These are phyloP conservation scores for Tinamus major DNA, from an alignment of 2,797 vertebrate genomes.

Conservation along the genomic window DNA sequence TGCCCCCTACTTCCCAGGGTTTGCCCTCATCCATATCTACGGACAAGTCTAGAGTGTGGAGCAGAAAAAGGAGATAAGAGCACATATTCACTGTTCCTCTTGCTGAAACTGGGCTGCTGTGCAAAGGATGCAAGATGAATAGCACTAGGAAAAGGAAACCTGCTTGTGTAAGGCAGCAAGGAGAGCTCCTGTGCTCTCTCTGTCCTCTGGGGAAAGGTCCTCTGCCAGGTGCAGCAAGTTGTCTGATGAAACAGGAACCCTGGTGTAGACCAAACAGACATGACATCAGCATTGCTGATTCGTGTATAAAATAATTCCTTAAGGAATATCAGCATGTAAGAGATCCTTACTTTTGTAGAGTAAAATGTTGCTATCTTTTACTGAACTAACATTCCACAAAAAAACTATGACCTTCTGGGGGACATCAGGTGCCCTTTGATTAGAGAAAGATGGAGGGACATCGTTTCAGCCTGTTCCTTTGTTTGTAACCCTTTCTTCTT, in stretches of 20 bases:
- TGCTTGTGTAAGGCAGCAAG: not conserved
- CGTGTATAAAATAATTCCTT: not conserved
- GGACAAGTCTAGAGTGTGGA: not conserved
- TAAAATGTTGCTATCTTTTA: not conserved
- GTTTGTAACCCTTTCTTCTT: not conserved
- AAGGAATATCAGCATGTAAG: not conserved
- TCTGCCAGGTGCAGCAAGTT: not conserved
- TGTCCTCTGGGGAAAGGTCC: not conserved
- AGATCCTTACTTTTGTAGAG: not conserved
- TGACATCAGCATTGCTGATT: not conserved
- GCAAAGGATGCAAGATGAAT: conserved; percentile 36
- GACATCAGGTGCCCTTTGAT: not conserved
- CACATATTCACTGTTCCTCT: conserved; percentile 15
- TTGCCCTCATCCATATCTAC: not conserved
- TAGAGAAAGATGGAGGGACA: not conserved
- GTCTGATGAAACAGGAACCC: not conserved
- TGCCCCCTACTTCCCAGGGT: not conserved
- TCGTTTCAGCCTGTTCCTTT: not conserved
- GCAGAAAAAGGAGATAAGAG: not conserved
- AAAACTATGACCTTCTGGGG: not conserved
- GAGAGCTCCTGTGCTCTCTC: not conserved
- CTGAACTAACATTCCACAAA: not conserved
- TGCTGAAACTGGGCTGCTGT: not conserved
- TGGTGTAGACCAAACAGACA: not conserved
- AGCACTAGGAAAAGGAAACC: not conserved